Conservation (phyloP, 2,888 invertebrate genomes). For the Lochmaea crataegi region DNA sequence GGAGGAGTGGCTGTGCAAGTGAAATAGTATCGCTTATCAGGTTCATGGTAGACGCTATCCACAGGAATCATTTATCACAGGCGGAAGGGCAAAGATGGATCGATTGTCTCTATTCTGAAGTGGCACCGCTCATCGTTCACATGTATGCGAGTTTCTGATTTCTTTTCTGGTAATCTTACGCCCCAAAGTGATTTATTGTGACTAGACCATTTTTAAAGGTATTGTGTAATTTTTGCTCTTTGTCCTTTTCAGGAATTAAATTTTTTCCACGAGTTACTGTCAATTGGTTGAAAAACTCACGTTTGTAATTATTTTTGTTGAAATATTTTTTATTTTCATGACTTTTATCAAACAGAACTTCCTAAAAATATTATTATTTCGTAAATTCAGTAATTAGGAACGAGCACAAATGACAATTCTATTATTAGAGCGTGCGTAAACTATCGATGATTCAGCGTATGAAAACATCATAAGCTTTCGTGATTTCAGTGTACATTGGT, state of each 20-base stretch:
- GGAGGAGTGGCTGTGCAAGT: constrained; percentile 24
- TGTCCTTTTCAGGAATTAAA: background rate
- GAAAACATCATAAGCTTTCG: too few species aligned
- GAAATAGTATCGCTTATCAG: constrained; percentile 44
- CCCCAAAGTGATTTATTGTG: constrained; percentile 48
- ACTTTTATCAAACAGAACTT: too few species aligned
- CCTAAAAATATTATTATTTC: too few species aligned
- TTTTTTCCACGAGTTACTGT: too few species aligned
- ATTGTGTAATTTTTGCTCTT: constrained; percentile 36
- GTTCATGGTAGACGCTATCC: constrained; percentile 48
- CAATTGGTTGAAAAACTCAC: too few species aligned
- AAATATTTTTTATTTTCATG: too few species aligned
- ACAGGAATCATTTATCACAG: constrained; percentile 60
- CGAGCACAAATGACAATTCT: too few species aligned
- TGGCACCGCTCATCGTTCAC: constrained; percentile 59
- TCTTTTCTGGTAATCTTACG: constrained; percentile 50
- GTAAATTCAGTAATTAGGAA: too few species aligned
- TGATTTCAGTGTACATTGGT: too few species aligned
- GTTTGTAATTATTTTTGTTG: too few species aligned
- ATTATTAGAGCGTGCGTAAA: too few species aligned
- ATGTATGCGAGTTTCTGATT: constrained; percentile 56
- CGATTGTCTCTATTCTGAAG: constrained; percentile 59
- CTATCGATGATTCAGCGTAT: too few species aligned
- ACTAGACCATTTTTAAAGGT: constrained; percentile 47
- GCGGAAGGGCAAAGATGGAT: constrained; percentile 57